Evolutionary conservation across 2,797 vertebrate species (phyloP).

Genomic region (Platyrinchus mystaceus): DNA sequence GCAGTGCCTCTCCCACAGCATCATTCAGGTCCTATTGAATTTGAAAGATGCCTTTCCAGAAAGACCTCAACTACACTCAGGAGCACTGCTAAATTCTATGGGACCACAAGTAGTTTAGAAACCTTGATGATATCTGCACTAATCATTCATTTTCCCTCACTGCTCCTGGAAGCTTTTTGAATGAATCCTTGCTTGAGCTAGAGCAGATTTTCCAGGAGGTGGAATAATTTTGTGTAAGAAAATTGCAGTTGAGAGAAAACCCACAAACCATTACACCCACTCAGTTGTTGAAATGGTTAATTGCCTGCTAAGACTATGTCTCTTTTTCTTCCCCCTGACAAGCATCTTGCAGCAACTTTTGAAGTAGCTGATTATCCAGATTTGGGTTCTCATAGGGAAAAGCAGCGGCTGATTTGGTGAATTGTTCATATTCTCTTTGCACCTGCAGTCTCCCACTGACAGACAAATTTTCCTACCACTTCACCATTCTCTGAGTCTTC

Average conservation of each 20-base stretch:
- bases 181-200: not conserved
- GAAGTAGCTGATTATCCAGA: not conserved
- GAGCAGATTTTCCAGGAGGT: not conserved
- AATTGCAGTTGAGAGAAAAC: not conserved
- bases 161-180: not conserved
- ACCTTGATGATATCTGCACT: not conserved
- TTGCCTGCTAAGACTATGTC: not conserved
- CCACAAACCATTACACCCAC: not conserved
- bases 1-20: not conserved
- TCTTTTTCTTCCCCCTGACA: not conserved
- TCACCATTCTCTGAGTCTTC: not conserved
- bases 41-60: not conserved
- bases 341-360: not conserved
- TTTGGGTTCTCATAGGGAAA: not conserved
- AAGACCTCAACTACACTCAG: not conserved
- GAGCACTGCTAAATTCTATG: not conserved
- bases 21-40: not conserved
- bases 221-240: not conserved
- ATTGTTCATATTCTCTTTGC: not conserved
- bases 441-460: not conserved
- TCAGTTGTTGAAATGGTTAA: not conserved
- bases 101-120: not conserved
- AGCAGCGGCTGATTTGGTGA: not conserved
- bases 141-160: not conserved
- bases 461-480: not conserved